Evolutionary conservation across 2,113 vertebrate genomes (phyloP).

Genomic region (Cyphomyrus discorhynchus): DNA sequence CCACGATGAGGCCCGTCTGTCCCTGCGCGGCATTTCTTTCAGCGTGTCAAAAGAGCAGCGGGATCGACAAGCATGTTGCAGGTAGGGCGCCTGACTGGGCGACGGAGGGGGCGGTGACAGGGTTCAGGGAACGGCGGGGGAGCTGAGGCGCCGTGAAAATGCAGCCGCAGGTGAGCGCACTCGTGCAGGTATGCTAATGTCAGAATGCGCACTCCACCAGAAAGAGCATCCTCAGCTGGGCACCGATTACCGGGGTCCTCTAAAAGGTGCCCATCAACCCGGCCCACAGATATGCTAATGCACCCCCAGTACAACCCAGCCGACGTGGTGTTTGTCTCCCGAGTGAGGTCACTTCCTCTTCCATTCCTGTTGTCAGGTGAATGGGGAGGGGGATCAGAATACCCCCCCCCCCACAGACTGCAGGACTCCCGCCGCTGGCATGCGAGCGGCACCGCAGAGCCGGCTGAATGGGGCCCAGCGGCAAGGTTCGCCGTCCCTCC

Average conservation of each 20-base stretch:
- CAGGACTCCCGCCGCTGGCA: neutral
- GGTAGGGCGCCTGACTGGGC: neutral
- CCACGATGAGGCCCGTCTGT: neutral
- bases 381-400: neutral
- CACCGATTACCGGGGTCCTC: neutral
- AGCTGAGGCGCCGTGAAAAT: slow-evolving; percentile 1
- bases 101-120: neutral
- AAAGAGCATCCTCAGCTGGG: neutral
- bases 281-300: slow-evolving; percentile 8
- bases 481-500: slow-evolving; percentile 24
- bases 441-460: neutral
- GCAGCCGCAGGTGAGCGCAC: slow-evolving; percentile 23
- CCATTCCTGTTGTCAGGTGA: neutral
- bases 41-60: neutral
- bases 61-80: neutral
- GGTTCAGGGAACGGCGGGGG: neutral
- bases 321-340: neutral
- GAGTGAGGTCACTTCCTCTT: slow-evolving; percentile 16
- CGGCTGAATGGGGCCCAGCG: neutral
- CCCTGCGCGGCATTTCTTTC: neutral
- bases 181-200: neutral
- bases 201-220: neutral
- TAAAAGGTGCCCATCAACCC: neutral
- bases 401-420: neutral
- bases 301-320: too few species aligned